Evolutionary conservation across 2,113 vertebrate species (phyloP).

Genomic region (Cichladusa arquata): DNA sequence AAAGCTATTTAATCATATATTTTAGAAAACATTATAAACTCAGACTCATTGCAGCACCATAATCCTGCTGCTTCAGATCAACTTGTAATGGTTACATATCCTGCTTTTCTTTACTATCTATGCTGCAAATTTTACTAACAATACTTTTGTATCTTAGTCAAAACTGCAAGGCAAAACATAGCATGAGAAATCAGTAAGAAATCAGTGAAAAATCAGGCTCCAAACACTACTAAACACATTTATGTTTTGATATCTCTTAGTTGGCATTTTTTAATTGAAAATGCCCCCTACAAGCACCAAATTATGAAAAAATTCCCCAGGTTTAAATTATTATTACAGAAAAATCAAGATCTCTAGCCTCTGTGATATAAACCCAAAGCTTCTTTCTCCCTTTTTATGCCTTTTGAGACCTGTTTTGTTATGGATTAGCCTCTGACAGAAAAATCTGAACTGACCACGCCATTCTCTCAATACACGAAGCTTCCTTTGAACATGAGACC

Average conservation of each 20-base stretch:
- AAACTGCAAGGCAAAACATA: background rate
- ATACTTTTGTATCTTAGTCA: background rate
- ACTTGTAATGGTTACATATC: accelerated
- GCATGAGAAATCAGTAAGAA: accelerated
- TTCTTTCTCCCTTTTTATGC: background rate
- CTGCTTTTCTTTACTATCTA: background rate
- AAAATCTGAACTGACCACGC: background rate
- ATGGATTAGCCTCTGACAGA: background rate
- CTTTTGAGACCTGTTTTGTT: background rate
- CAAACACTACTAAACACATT: background rate
- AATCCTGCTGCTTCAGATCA: background rate
- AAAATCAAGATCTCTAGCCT: background rate
- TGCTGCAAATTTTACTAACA: background rate
- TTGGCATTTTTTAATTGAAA: accelerated
- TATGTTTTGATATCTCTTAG: background rate
- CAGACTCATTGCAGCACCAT: background rate
- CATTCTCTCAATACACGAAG: accelerated
- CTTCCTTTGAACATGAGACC: background rate
- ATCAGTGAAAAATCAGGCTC: background rate
- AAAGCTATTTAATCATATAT: background rate
- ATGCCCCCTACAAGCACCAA: background rate
- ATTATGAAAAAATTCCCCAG: background rate
- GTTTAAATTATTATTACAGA: background rate
- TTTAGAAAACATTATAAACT: background rate
- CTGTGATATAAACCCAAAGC: background rate